Evolutionary conservation across 2,113 vertebrate genomes (phyloP).

Genomic region (Rhipidura dahli): DNA sequence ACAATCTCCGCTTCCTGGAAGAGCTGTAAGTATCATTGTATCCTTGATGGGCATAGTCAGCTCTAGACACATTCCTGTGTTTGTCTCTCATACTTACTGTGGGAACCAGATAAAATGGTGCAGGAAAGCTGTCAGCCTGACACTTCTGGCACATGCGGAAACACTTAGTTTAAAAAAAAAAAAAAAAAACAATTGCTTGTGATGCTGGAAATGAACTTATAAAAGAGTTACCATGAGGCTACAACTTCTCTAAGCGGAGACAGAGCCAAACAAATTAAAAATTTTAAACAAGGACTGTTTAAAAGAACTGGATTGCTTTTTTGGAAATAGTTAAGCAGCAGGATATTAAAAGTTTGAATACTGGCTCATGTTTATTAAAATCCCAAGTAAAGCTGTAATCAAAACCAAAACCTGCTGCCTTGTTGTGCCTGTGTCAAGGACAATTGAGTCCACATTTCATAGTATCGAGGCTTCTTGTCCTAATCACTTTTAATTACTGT

Average conservation of each 20-base stretch:
- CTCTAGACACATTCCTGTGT: conserved; percentile 55
- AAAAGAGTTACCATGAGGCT: conserved; percentile 72
- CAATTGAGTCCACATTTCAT: conserved; percentile 64
- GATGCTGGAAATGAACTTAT: conserved; percentile 78
- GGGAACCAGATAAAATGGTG: conserved; percentile 74
- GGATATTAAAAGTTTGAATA: conserved; percentile 83
- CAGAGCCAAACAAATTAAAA: conserved; percentile 79
- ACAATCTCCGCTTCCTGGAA: conserved; percentile 88
- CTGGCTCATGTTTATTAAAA: conserved; percentile 81
- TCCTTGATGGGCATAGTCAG: conserved; percentile 37
- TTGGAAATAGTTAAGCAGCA: conserved; percentile 82
- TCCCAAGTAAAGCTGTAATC: conserved; percentile 75
- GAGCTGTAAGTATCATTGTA: conserved; percentile 86
- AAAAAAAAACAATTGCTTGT: conserved; percentile 14
- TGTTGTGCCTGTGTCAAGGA: conserved; percentile 61
- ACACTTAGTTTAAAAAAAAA: conserved; percentile 61
- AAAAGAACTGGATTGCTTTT: conserved; percentile 71
- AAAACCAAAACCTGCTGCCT: conserved; percentile 77
- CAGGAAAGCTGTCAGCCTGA: conserved; percentile 72
- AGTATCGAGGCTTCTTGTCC: conserved; percentile 58
- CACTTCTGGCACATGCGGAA: conserved; percentile 72
- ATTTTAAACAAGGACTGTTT: conserved; percentile 75
- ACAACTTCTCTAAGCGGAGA: conserved; percentile 72
- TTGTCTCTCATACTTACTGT: conserved; percentile 70
- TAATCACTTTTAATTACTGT: conserved; percentile 75